Base-by-base conservation (phyloP, 2,888 invertebrate genomes). In the Gnatocerus cornutus region DNA sequence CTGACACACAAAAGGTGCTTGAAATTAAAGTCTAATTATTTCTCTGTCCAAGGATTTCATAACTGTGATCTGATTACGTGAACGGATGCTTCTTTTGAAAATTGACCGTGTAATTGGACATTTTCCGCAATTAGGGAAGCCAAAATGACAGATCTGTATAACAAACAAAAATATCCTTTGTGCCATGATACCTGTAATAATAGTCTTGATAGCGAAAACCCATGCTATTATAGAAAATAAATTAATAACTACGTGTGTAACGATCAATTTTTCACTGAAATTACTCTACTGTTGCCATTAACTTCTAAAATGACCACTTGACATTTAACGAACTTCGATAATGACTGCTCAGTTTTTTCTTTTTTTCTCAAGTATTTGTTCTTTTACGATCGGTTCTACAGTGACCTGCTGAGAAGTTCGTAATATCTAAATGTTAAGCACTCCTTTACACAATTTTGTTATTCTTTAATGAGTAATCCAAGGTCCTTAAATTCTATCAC, bases 51-150 rank as follows among this genome's bases (percentile, higher is more conserved):
- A 8, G 37, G 37, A 37, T 37, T 37, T 41, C 41, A 41, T 41
- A 41, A 41, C 13, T 41, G 41, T 41, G 41, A 41, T 41, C 41
- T 13, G 10, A 41, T 41, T 41, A 41, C 41, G 12, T 41, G 33
- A 33, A 33, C 33, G 33, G 33, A 33, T 33, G 2, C 33, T 33
- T 4, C 33, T 33, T 33, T 33, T 2, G 33, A 33, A 33, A 33
- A 33, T 33, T 33, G 33, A 4, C 33, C 33, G 2, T 33, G 3
- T 9, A 33, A 33, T 13, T 5, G 41, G 12, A 6, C 12, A 13
- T 41, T 41, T 41, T 41, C 5, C 41, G 41, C 41, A 41, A 41
- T 33, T 33, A 33, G 4, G 21, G 33, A 33, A 7, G 2, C 7
- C 2, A 9, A 33, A 33, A 4, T 4, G 33, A 33, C 33, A 33